Evolutionary conservation across 2,888 invertebrate species (phyloP).

Genomic region (Orchesellides sinensis): DNA sequence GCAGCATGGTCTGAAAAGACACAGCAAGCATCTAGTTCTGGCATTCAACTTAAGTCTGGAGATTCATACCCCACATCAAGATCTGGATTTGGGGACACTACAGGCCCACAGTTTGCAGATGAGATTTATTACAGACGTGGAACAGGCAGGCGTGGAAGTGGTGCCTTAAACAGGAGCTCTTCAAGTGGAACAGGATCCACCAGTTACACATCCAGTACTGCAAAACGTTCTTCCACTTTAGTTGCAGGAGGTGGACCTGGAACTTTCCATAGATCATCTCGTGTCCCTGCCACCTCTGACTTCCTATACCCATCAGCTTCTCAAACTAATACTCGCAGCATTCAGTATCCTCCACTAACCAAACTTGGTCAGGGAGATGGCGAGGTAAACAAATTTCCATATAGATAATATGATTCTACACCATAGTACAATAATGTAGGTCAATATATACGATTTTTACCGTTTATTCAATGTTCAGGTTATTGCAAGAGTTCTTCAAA

Average conservation of each 20-base stretch:
- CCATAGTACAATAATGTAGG: not conserved
- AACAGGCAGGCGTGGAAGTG: conserved; percentile 15
- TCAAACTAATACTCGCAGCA: conserved; percentile 54
- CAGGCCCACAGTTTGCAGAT: conserved; percentile 72
- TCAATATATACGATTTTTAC: not conserved
- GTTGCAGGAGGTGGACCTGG: conserved; percentile 28
- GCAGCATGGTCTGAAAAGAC: conserved; percentile 72
- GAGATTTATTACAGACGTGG: conserved; percentile 67
- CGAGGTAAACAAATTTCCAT: conserved; percentile 69
- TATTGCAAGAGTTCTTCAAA: conserved; percentile 73
- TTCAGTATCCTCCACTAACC: conserved; percentile 72
- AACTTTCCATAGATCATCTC: conserved; percentile 68
- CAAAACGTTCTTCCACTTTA: not conserved
- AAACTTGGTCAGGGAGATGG: conserved; percentile 72
- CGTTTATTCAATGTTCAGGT: conserved; percentile 66
- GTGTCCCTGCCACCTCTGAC: conserved; percentile 73
- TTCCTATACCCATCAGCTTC: conserved; percentile 51
- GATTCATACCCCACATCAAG: conserved; percentile 33
- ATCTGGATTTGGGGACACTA: conserved; percentile 26
- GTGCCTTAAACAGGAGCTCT: too few relatives aligned
- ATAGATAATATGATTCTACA: too few relatives aligned
- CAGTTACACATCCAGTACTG: conserved; percentile 18
- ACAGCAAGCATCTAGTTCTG: conserved; percentile 13
- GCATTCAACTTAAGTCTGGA: conserved; percentile 73
- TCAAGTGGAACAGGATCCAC: conserved; percentile 21